Percentiles rank a stretch among this genome's conserved stretches.
phyloP scores from a whole-genome alignment of 2,888 invertebrate genomes.

The Leptodirus hochenwartii region DNA sequence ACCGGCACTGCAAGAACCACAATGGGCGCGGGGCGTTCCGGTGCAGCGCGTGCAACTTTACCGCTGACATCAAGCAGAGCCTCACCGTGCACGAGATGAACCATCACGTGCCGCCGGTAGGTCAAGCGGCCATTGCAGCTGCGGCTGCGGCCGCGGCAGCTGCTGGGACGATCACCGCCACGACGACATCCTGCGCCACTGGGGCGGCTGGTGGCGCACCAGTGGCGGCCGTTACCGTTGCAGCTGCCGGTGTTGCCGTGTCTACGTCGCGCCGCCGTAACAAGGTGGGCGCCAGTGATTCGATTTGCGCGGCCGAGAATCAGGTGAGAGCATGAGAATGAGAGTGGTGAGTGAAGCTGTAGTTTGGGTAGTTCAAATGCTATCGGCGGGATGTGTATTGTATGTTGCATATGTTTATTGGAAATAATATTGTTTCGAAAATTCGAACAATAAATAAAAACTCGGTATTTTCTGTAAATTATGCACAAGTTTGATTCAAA shows the following conservation, averaged over 20 bases:
- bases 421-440: too few species aligned
- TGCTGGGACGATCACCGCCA: too few species aligned
- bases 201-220: too few species aligned
- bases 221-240: slow-evolving; percentile 41
- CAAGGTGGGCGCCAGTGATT: slow-evolving; percentile 56
- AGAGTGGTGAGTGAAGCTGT: too few species aligned
- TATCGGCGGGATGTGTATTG: too few species aligned
- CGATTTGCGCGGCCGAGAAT: slow-evolving; percentile 27
- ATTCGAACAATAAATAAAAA: too few species aligned
- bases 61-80: slow-evolving; percentile 81
- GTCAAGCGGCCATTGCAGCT: slow-evolving; percentile 35
- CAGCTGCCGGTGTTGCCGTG: not conserved
- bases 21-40: slow-evolving; percentile 66
- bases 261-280: slow-evolving; percentile 40
- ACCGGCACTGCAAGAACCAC: slow-evolving; percentile 85
- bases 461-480: too few species aligned
- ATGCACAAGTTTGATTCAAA: too few species aligned
- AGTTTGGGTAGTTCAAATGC: too few species aligned
- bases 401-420: too few species aligned
- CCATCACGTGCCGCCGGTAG: slow-evolving; percentile 68
- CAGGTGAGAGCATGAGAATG: slow-evolving; percentile 10
- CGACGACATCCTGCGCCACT: too few species aligned
- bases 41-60: slow-evolving; percentile 77
- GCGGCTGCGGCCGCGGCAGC: slow-evolving; percentile 13
- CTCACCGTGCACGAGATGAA: slow-evolving; percentile 84